Conservation (phyloP, 1,140 invertebrate genomes). For the Lucilia cuprina region DNA sequence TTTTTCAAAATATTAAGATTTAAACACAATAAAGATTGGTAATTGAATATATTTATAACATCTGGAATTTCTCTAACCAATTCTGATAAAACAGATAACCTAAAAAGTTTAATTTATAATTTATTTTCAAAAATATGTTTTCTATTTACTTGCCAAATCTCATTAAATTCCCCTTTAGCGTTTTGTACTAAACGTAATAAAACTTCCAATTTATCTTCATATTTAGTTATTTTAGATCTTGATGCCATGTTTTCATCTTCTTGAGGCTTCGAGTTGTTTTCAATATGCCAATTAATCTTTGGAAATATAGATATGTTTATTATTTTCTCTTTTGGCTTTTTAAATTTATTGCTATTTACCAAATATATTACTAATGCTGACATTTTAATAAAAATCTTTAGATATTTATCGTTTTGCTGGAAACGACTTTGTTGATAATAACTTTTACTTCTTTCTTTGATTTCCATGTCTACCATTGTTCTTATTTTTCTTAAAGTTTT, state of each 20-base stretch:
- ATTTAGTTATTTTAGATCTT: constrained; percentile 42
- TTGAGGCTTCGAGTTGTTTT: background rate
- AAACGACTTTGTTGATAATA: constrained; percentile 33
- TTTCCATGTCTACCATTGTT: constrained; percentile 51
- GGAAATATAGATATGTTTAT: background rate
- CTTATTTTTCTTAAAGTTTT: constrained; percentile 48
- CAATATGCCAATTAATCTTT: constrained; percentile 36
- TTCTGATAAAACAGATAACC: constrained; percentile 52
- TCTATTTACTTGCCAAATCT: constrained; percentile 45
- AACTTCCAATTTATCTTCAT: constrained; percentile 44
- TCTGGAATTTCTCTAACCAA: constrained; percentile 43
- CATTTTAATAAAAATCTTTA: constrained; percentile 49
- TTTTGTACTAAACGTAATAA: constrained; percentile 46
- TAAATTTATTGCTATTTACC: constrained; percentile 42
- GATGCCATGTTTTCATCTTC: constrained; percentile 8
- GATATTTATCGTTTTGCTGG: constrained; percentile 41
- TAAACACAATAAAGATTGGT: constrained; percentile 41
- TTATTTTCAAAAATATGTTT: background rate
- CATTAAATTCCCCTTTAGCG: constrained; percentile 46
- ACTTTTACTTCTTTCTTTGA: constrained; percentile 43
- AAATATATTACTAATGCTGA: constrained; percentile 49
- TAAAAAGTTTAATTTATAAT: background rate
- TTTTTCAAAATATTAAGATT: constrained; percentile 44
- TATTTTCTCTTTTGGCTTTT: background rate
- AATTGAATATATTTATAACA: constrained; percentile 48